A percentile compares a stretch with the other conserved stretches of the same genome.
Evolutionary conservation across 1,140 invertebrate genomes (phyloP).

Genomic region (Piezodorus guildinii): DNA sequence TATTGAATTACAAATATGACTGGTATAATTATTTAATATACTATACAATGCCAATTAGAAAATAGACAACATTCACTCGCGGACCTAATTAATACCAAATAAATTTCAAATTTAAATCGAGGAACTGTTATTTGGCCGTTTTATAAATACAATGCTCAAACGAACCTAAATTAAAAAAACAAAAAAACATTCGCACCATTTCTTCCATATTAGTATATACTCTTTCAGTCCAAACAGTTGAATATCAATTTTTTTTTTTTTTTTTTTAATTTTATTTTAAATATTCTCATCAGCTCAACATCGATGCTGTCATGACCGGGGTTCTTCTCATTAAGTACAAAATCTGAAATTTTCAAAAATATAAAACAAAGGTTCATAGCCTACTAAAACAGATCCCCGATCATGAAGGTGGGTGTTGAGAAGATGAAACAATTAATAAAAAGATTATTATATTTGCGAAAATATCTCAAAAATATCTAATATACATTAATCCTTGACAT

Average conservation of each 20-base stretch:
- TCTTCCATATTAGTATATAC: background rate
- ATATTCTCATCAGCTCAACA: no score
- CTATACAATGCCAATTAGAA: constrained; percentile 21
- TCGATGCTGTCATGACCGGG: no score
- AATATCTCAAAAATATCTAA: constrained; percentile 14
- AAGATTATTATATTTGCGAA: constrained; percentile 1
- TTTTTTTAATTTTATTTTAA: background rate
- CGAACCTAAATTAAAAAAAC: background rate
- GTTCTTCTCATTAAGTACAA: no score
- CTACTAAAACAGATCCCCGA: no score
- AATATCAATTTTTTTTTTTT: background rate
- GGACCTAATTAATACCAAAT: constrained; percentile 17
- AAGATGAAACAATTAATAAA: background rate
- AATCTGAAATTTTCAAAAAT: no score
- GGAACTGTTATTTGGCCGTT: constrained; percentile 19
- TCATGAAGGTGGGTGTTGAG: no score
- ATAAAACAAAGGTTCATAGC: no score
- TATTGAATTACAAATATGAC: constrained; percentile 24
- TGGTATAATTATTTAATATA: constrained; percentile 18
- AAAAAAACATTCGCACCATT: constrained; percentile 8
- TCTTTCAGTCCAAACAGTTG: constrained; percentile 3
- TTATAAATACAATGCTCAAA: constrained; percentile 7
- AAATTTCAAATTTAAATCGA: constrained; percentile 9
- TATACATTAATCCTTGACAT: constrained; percentile 5
- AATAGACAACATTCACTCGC: constrained; percentile 20